These are phyloP conservation scores for Xanthia togata DNA, from an alignment of 2,888 invertebrate genomes.

Conservation along the genomic window DNA sequence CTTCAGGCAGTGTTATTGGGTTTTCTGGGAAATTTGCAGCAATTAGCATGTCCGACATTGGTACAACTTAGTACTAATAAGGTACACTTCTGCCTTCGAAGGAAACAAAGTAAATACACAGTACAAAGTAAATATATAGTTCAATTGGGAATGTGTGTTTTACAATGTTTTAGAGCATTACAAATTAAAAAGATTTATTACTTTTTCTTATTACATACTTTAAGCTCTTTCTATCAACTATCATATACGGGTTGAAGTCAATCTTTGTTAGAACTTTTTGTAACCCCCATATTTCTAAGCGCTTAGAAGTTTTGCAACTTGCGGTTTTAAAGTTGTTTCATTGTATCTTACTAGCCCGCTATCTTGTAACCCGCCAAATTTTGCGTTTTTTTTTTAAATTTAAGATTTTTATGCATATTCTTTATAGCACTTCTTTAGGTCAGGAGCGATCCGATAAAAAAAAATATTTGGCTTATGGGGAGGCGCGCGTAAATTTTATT, in stretches of 20 bases:
- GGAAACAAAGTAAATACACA: background rate
- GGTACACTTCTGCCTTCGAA: too few relatives aligned
- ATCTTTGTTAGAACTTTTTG: constrained; percentile 1
- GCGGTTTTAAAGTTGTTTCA: constrained; percentile 8
- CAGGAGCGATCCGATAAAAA: too few relatives aligned
- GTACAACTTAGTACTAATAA: background rate
- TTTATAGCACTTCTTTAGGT: too few relatives aligned
- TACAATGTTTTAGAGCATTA: background rate
- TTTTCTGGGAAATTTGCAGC: background rate
- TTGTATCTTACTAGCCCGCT: too few relatives aligned
- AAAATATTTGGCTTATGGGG: too few relatives aligned
- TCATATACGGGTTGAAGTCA: constrained; percentile 39
- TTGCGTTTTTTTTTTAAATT: too few relatives aligned
- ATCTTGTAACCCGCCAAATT: too few relatives aligned
- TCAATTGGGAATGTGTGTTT: too few relatives aligned
- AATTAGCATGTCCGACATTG: background rate
- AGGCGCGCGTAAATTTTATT: too few relatives aligned
- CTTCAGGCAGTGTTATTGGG: background rate
- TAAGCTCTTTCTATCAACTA: background rate
- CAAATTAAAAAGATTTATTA: background rate
- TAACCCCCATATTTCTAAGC: constrained; percentile 31
- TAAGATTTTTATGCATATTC: too few relatives aligned
- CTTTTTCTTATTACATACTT: background rate
- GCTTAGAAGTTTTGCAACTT: constrained; percentile 10
- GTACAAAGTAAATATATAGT: too few relatives aligned